Evolutionary conservation across 2,797 vertebrate genomes (phyloP), one percentile per base, ranked within the genome.

Genomic region (Fistularia tabacaria): DNA sequence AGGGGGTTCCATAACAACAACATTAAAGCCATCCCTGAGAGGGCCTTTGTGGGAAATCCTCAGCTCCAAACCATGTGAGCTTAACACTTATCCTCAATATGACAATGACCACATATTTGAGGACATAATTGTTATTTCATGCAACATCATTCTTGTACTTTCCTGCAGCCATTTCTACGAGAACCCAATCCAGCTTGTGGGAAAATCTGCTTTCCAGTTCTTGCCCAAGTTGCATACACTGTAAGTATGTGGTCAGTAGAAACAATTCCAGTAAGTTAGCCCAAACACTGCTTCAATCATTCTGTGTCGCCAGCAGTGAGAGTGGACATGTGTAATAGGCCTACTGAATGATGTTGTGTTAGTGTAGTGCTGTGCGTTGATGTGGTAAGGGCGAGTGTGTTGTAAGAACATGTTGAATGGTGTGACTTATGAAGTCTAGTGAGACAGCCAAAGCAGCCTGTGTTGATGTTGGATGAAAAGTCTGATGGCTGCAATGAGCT

Each of bases 1-100:
- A 98, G 95, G 0, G 95, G 95, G 7, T 98, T 98, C 87, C 96
- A 98, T 74, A 95, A 95, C 90, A 98, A 98, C 88, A 94, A 95
- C 83, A 97, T 98, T 89, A 93, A 91, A 89, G 92, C 91, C 58
- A 97, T 98, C 78, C 96, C 96, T 4, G 95, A 98, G 84, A 91
- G 89, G 2, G 96, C 95, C 14, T 98, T 98, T 69, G 85, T 92
- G 85, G 95, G 94, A 72, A 98, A 97, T 80, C 95, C 94, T 38
- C 91, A 95, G 48, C 93, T 98, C 46, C 95, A 97, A 82, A 95
- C 94, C 49, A 95, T 98, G 96, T 98, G 89, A 95, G 94, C 82
- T 47, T 55, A 52, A 57, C 49, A 15, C 43, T 62, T 42, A 50
- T 45, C 36, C 56, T 49, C 10, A 42, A 43, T 25, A 7, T 49